A percentile compares a stretch with the other conserved stretches of the same genome.
Evolutionary conservation across 2,797 vertebrate genomes (phyloP).

Genomic region (Martes flavigula): DNA sequence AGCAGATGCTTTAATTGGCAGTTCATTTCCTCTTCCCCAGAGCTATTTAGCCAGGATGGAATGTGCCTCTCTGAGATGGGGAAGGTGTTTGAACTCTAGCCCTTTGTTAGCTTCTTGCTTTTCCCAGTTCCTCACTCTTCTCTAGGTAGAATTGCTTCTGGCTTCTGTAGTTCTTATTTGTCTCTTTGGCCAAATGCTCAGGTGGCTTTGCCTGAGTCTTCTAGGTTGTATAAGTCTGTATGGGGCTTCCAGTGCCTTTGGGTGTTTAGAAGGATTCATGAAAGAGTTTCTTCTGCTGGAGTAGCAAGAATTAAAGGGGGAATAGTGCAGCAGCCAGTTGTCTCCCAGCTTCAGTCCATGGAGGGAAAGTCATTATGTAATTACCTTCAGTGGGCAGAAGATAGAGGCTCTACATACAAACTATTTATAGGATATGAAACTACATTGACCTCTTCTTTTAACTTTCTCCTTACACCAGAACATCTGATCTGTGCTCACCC

Average conservation of each 20-base stretch:
- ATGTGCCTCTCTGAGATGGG: neutral
- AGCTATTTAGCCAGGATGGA: constrained; percentile 17
- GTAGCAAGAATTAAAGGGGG: neutral
- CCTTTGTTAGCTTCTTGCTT: neutral
- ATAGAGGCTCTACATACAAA: neutral
- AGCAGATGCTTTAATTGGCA: constrained; percentile 20
- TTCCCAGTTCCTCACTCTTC: neutral
- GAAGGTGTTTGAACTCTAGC: neutral
- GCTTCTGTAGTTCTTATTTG: constrained; percentile 13
- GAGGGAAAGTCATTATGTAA: neutral
- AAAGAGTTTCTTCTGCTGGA: neutral
- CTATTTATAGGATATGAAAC: neutral
- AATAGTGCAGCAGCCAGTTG: neutral
- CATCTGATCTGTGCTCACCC: neutral
- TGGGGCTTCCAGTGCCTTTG: neutral
- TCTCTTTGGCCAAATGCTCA: constrained; percentile 39
- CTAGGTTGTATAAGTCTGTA: constrained; percentile 32
- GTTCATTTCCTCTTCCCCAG: neutral
- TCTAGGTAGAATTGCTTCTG: constrained; percentile 25
- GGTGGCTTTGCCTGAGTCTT: constrained; percentile 44
- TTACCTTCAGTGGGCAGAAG: neutral
- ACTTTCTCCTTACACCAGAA: neutral
- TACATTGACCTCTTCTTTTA: neutral
- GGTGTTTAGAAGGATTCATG: neutral
- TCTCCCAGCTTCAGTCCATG: neutral